phyloP scores from a whole-genome alignment of 2,113 vertebrate species.

The Lasiurus borealis region DNA sequence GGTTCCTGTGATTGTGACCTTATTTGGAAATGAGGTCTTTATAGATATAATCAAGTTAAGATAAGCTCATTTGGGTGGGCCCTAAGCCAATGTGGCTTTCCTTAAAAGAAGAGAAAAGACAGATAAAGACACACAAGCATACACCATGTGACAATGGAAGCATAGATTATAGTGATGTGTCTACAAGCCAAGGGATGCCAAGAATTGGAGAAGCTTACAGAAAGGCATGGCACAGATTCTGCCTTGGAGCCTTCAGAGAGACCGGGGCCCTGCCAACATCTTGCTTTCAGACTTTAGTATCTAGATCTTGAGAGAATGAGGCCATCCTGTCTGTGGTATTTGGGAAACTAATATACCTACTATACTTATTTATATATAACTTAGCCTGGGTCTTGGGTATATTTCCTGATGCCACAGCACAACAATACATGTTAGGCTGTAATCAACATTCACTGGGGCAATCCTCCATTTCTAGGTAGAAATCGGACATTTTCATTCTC shows the following conservation, averaged over 20 bases:
- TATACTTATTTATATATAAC: background rate
- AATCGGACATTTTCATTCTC: background rate
- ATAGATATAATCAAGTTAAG: background rate
- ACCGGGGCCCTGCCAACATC: background rate
- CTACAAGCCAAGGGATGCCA: background rate
- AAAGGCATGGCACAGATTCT: background rate
- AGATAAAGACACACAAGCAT: background rate
- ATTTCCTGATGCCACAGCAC: background rate
- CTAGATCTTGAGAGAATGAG: background rate
- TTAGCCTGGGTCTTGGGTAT: background rate
- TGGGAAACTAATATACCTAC: background rate
- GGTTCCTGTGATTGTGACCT: background rate
- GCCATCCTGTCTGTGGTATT: background rate
- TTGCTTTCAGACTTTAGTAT: background rate
- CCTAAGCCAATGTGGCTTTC: background rate
- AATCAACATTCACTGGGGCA: background rate
- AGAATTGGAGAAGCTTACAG: background rate
- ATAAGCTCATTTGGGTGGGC: background rate
- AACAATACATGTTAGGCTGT: background rate
- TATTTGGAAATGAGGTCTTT: background rate
- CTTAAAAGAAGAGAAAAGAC: background rate
- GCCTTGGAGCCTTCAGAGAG: background rate
- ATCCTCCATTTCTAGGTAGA: conserved; percentile 1
- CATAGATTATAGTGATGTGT: background rate
- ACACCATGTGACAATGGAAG: background rate